Conservation (phyloP, 2,113 vertebrate species). For the Gymnobelideus leadbeateri region DNA sequence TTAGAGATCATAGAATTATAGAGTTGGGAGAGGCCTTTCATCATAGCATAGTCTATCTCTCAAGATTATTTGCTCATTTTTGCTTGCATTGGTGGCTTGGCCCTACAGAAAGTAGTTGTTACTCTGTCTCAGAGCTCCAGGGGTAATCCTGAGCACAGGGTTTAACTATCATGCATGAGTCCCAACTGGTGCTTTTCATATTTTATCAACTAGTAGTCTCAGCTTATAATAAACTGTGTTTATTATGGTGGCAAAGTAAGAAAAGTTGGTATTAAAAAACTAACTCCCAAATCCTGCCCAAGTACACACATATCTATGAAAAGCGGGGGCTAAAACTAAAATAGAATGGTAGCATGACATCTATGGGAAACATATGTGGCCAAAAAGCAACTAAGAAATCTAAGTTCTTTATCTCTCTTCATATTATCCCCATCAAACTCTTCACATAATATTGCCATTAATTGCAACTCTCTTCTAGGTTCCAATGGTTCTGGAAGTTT, state of each 20-base stretch:
- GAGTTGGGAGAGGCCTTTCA: neutral
- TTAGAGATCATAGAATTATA: neutral
- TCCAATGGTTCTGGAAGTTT: neutral
- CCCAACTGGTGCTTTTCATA: neutral
- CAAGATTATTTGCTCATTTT: neutral
- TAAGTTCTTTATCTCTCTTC: neutral
- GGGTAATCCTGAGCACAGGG: neutral
- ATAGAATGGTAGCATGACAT: neutral
- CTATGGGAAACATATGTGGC: neutral
- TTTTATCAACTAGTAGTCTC: neutral
- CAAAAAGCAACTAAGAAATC: neutral
- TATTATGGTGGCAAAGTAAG: neutral
- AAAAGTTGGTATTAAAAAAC: neutral
- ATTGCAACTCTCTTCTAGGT: neutral
- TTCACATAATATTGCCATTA: neutral
- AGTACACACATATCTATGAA: neutral
- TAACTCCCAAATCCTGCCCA: neutral
- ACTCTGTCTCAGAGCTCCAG: neutral
- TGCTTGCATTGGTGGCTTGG: neutral
- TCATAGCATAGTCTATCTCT: neutral
- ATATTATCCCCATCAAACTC: neutral
- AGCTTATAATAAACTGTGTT: neutral
- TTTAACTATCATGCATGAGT: neutral
- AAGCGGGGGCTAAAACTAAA: neutral
- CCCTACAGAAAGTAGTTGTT: neutral